These are phyloP conservation scores for Agrypnia vestita DNA, from an alignment of 1,140 invertebrate genomes.

Conservation along the genomic window DNA sequence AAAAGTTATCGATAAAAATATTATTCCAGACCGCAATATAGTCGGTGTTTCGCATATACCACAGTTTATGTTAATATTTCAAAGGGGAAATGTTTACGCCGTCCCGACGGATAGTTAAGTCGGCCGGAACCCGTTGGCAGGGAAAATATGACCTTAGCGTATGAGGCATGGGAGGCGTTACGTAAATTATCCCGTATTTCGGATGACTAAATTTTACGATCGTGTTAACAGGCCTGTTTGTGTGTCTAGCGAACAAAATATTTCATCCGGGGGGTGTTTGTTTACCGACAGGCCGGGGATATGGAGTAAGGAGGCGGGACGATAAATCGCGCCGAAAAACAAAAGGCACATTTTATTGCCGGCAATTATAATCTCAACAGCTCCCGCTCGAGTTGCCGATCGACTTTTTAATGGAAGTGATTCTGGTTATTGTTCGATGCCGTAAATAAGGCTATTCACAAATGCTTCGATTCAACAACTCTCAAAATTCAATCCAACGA, in stretches of 20 bases:
- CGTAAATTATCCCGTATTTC: slow-evolving; percentile 9
- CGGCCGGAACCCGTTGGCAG: neutral
- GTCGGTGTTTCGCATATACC: slow-evolving; percentile 25
- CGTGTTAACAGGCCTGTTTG: slow-evolving; percentile 27
- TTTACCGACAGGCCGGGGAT: neutral
- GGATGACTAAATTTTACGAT: slow-evolving; percentile 42
- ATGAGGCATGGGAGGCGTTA: neutral
- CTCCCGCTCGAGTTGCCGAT: neutral
- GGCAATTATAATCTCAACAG: slow-evolving; percentile 8
- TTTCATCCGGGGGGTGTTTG: slow-evolving; percentile 32
- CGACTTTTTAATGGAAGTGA: slow-evolving; percentile 1
- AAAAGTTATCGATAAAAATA: slow-evolving; percentile 36
- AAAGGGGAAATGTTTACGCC: slow-evolving; percentile 29
- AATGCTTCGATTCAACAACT: no score
- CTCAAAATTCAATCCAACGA: no score
- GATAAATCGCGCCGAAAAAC: slow-evolving; percentile 23
- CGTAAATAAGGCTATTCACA: no score
- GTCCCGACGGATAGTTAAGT: slow-evolving; percentile 2
- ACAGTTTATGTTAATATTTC: slow-evolving; percentile 36
- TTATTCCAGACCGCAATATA: neutral
- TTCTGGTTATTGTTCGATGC: slow-evolving; percentile 2
- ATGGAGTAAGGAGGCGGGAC: neutral
- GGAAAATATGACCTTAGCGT: slow-evolving; percentile 12
- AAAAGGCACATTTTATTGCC: slow-evolving; percentile 19
- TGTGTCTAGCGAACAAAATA: slow-evolving; percentile 35